These are phyloP conservation scores for Serripes groenlandicus DNA, from an alignment of 2,888 invertebrate genomes.

Conservation along the genomic window DNA sequence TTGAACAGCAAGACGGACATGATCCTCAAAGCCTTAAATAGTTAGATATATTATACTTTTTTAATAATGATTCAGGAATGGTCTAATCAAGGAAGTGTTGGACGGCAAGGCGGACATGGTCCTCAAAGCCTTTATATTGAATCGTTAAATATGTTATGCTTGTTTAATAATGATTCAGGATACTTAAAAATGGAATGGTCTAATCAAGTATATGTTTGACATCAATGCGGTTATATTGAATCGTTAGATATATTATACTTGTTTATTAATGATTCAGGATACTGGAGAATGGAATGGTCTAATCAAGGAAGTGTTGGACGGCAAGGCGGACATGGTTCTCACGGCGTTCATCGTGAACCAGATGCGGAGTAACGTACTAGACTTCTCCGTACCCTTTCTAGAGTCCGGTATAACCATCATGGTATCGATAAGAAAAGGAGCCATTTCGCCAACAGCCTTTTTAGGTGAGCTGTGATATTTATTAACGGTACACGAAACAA, in stretches of 20 bases:
- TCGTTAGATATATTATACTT: too few species aligned
- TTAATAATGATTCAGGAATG: too few species aligned
- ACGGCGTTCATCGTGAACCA: conserved; percentile 86
- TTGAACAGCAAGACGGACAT: conserved; percentile 84
- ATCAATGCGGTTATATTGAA: too few species aligned
- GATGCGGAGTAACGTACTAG: conserved; percentile 81
- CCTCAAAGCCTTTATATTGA: conserved; percentile 85
- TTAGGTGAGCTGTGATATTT: conserved; percentile 78
- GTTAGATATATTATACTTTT: too few species aligned
- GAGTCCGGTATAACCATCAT: conserved; percentile 86
- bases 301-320: conserved; percentile 82
- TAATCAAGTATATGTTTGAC: too few species aligned
- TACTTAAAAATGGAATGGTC: too few species aligned
- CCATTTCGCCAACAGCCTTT: conserved; percentile 86
- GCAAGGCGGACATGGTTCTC: conserved; percentile 85
- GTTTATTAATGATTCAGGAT: conserved; percentile 2
- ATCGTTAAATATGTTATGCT: too few species aligned
- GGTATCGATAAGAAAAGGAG: conserved; percentile 85
- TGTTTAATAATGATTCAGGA: too few species aligned
- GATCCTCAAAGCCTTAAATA: conserved; percentile 85
- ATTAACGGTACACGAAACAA: too few species aligned
- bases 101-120: conserved; percentile 85
- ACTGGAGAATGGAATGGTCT: conserved; percentile 85
- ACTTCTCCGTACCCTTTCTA: conserved; percentile 85
- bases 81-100: conserved; percentile 83